phyloP scores from a whole-genome alignment of 2,797 vertebrate species.

The Pempheris klunzingeri region DNA sequence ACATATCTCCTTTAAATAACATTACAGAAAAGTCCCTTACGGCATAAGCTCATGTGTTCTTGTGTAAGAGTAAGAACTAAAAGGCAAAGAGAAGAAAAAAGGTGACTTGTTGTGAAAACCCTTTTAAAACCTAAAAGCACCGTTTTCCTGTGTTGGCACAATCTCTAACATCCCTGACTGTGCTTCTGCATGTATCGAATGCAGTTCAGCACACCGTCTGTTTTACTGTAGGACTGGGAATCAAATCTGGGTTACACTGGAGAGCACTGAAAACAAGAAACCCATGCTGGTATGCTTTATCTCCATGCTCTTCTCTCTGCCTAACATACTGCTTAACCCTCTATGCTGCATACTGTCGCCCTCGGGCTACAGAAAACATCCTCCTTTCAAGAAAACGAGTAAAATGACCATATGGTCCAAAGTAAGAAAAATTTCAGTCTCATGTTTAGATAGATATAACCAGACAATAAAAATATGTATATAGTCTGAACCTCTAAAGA shows the following conservation, averaged over 20 bases:
- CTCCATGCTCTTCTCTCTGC: constrained; percentile 36
- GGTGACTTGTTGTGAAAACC: constrained; percentile 18
- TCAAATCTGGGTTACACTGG: constrained; percentile 60
- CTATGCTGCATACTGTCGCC: too few relatives aligned
- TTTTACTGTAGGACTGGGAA: constrained; percentile 43
- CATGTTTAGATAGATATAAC: too few relatives aligned
- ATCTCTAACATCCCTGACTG: constrained; percentile 25
- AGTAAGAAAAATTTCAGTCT: too few relatives aligned
- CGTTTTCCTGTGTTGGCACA: constrained; percentile 18
- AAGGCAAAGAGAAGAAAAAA: constrained; percentile 23
- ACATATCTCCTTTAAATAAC: constrained; percentile 7
- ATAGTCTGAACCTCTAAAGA: too few relatives aligned
- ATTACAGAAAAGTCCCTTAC: background rate
- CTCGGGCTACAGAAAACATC: too few relatives aligned
- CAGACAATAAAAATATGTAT: too few relatives aligned
- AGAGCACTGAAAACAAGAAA: constrained; percentile 56
- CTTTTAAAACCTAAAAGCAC: constrained; percentile 6
- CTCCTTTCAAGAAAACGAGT: too few relatives aligned
- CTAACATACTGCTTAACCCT: constrained; percentile 58
- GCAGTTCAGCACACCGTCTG: constrained; percentile 32
- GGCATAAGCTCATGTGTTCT: constrained; percentile 4
- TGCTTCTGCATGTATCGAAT: constrained; percentile 46
- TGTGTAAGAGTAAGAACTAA: constrained; percentile 8
- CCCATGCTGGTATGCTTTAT: constrained; percentile 50
- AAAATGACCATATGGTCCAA: too few relatives aligned